phyloP scores from a whole-genome alignment of 2,113 vertebrate genomes.

The Daboia siamensis region DNA sequence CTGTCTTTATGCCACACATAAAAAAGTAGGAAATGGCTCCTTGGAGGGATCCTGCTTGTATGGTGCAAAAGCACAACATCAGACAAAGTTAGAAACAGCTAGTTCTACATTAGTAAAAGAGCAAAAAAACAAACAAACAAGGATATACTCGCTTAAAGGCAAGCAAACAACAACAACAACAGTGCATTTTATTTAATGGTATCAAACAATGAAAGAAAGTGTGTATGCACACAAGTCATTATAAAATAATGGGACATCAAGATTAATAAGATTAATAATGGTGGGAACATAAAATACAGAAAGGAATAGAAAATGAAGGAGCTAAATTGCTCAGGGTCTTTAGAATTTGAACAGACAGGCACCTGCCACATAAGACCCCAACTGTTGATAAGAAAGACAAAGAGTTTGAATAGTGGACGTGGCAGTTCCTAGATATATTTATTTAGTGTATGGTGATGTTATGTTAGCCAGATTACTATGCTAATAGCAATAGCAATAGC shows the following conservation, averaged over 20 bases:
- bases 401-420: no score
- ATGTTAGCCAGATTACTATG: not conserved
- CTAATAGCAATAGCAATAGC: not conserved
- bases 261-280: not conserved
- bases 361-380: no score
- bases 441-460: not conserved
- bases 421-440: no score
- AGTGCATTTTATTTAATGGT: not conserved
- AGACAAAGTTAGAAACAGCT: not conserved
- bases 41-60: not conserved
- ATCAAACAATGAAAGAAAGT: not conserved
- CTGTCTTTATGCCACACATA: not conserved
- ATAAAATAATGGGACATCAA: not conserved
- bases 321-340: no score
- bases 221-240: not conserved
- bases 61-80: not conserved
- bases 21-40: not conserved
- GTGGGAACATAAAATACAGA: not conserved
- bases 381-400: no score
- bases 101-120: not conserved
- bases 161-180: no score
- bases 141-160: not conserved
- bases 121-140: not conserved
- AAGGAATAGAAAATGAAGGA: not conserved
- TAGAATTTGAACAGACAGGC: no score